Base-by-base conservation (phyloP, 2,797 vertebrate genomes). In the Chlorospingus semifuscus region DNA sequence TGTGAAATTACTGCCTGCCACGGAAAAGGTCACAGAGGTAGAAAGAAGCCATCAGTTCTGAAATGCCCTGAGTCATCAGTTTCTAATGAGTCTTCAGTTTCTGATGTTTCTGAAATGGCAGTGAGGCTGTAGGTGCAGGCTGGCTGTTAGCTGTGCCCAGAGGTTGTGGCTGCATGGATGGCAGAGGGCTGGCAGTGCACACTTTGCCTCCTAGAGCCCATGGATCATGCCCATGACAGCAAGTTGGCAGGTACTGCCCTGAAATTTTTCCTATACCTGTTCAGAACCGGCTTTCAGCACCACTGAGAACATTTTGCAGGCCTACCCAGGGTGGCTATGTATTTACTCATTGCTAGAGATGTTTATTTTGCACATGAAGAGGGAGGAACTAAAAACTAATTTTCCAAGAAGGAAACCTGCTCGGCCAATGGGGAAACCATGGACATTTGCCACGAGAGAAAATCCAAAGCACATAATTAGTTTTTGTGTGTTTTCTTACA, bases 181-280 rank as follows among this genome's bases (percentile, higher is more conserved):
- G 20, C 26, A 81, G 61, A 74, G 32, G 19, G 42, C 65, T 75
- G 53, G 29, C 21, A 75, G 32, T 0, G 1, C n/a, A 32, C 16
- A 14, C 11, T n/a, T 72, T 42, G 12, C 14, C n/a, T 64, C 49
- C 37, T 22, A 52, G 21, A 59, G 42, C 26, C 22, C 22, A 12
- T 0, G 0, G 44, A 5, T 47, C 7, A 11, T 16, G 9, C 19
- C 6, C 6, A 6, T 3, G 29, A 41, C 17, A 69, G 23, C 24
- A 66, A n/a, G 6, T 5, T 42, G 27, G 16, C 27, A 57, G 27
- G 7, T 30, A 24, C 18, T 32, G 32, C 39, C 29, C 34, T 27
- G 15, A 21, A 19, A 22, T 42, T 39, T 52, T 32, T 4, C 9
- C 15, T 30, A 1, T 47, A 34, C 6, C 1, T 16, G 6, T 57